Evolutionary conservation across 2,113 vertebrate species (phyloP).

Genomic region (human (Homo sapiens)): DNA sequence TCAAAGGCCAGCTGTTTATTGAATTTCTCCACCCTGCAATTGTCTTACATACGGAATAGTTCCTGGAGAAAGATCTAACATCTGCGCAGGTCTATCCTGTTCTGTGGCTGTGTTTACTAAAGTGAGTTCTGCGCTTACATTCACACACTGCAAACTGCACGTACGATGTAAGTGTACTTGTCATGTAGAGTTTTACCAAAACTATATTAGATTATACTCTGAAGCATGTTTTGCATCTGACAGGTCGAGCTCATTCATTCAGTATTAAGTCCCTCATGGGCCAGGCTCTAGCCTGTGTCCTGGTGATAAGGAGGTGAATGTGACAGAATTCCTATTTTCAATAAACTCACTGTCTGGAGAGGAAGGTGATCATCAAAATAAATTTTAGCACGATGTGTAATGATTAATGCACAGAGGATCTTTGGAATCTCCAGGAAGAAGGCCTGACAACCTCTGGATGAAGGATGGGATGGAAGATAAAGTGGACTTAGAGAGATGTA

Average conservation of each 20-base stretch:
- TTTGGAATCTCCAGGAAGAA: neutral
- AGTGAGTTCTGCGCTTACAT: neutral
- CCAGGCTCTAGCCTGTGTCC: neutral
- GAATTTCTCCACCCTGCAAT: constrained; percentile 59
- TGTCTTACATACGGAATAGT: constrained; percentile 60
- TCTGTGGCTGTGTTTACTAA: constrained; percentile 59
- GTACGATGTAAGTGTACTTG: neutral
- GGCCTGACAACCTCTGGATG: neutral
- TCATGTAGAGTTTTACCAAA: neutral
- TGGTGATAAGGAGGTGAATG: neutral
- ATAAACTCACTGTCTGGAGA: neutral
- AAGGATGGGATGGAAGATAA: neutral
- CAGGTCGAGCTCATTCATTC: neutral
- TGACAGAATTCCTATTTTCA: neutral
- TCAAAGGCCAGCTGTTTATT: constrained; percentile 67
- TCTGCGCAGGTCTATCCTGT: constrained; percentile 57
- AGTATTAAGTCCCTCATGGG: neutral
- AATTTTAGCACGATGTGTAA: neutral
- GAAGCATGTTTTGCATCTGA: neutral
- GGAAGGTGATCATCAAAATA: neutral
- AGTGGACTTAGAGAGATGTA: neutral
- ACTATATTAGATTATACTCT: neutral
- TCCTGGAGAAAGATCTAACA: constrained; percentile 61
- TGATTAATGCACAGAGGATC: neutral
- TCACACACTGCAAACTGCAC: neutral